Evolutionary conservation across 2,113 vertebrate genomes (phyloP).

Genomic region (Zootoca vivipara): DNA sequence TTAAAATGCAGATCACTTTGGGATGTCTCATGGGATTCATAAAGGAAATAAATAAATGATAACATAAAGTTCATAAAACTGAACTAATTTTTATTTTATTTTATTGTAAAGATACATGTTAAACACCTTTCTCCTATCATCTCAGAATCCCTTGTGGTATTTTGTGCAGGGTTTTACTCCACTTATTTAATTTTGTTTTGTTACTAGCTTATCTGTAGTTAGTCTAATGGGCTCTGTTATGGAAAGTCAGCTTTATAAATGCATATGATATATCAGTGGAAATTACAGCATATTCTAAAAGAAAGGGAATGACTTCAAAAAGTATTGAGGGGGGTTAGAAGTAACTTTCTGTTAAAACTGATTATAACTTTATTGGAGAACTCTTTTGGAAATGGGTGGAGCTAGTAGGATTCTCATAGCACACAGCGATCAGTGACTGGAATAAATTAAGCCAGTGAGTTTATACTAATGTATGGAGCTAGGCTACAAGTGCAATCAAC

Average conservation of each 20-base stretch:
- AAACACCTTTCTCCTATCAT: neutral
- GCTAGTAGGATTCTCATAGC: neutral
- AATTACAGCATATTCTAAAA: neutral
- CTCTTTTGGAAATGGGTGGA: neutral
- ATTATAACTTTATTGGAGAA: conserved; percentile 14
- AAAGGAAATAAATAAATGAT: too few relatives aligned
- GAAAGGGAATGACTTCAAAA: conserved; percentile 15
- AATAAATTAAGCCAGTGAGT: conserved; percentile 10
- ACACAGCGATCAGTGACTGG: neutral
- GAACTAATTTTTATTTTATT: too few relatives aligned
- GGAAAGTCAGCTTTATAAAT: conserved; percentile 10
- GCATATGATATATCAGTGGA: neutral
- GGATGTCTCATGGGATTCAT: too few relatives aligned
- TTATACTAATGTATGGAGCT: conserved; percentile 32
- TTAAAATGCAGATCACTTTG: too few relatives aligned
- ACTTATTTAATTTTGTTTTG: neutral
- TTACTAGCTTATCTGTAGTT: neutral
- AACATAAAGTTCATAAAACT: too few relatives aligned
- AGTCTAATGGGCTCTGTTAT: neutral
- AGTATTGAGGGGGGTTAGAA: neutral
- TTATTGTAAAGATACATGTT: too few relatives aligned
- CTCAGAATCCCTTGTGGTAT: neutral
- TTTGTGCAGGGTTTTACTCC: neutral
- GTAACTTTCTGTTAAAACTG: neutral
- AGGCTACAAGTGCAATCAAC: neutral